Percentiles rank a stretch among this genome's conserved stretches.
Conservation (phyloP, 2,797 vertebrate species). For the Eulemur rubriventer region DNA sequence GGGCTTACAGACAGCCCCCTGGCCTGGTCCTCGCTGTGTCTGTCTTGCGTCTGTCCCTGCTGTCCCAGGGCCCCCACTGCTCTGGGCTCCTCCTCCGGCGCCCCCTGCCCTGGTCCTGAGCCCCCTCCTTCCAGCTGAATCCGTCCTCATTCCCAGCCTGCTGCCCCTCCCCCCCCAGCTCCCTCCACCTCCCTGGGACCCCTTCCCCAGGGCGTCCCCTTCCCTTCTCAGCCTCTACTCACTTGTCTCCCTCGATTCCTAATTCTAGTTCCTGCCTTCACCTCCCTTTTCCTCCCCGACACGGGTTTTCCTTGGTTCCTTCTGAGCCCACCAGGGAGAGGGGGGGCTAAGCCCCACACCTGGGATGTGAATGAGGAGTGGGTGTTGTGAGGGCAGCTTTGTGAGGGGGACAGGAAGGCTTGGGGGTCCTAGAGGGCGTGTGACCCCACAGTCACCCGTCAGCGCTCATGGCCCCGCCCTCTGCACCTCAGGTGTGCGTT, state of each 20-base stretch:
- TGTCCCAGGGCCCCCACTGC: neutral
- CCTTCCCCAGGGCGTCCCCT: neutral
- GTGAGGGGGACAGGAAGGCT: neutral
- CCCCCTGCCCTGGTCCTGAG: neutral
- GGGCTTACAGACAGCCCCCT: too few species aligned
- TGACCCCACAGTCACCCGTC: neutral
- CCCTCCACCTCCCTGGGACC: too few species aligned
- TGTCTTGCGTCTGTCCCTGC: neutral
- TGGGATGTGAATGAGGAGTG: neutral
- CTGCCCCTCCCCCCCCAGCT: neutral
- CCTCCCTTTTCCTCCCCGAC: neutral
- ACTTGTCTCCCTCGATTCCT: neutral
- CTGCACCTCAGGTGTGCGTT: neutral
- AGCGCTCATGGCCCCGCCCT: neutral
- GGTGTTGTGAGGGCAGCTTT: neutral
- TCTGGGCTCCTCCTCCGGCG: neutral
- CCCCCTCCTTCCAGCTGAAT: neutral
- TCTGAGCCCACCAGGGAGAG: neutral
- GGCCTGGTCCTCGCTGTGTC: neutral
- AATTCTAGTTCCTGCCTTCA: neutral
- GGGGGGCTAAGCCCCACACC: neutral
- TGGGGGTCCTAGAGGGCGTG: neutral
- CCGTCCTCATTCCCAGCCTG: neutral
- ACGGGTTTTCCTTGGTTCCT: neutral
- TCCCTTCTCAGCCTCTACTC: neutral